Evolutionary conservation across 1,140 invertebrate species (phyloP), one percentile per base, ranked within the genome.

Genomic region (Monomorium pharaonis): DNA sequence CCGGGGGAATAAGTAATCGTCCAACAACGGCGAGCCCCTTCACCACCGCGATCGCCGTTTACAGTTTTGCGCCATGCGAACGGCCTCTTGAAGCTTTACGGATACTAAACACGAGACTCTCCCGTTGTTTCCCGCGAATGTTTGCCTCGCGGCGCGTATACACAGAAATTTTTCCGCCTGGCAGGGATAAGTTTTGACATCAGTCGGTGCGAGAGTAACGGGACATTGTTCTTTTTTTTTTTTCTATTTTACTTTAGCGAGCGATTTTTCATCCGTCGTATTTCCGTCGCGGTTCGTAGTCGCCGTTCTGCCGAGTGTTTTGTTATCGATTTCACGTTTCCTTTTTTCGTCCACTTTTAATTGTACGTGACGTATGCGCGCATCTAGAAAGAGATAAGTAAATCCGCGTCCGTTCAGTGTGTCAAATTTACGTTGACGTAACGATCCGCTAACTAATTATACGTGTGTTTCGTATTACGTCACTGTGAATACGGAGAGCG

Each of bases 51-150:
- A 90, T 89, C 74, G 74, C n/a, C 85, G 89, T 89, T 89, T 88
- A 89, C 75, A 89, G 86, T 85, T 89, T 89, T 85, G 88, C 88
- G 76, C 87, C 88, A 89, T 88, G 87, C 87, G 72, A 89, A 76
- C 74, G 72, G 72, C 83, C 60, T 72, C 75, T 89, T 16, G 24
- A 58, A 69, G 62, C 69, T 89, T 89, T 88, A 89, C 88, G 75
- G 88, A 88, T 76, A 86, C 69, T 63, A 83, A 85, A 86, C 88
- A 89, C 88, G 88, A 84, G 74, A 89, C 18, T 78, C 44, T 47
- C 60, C 67, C 24, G 27, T 44, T 9, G 47, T 63, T 63, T 47
- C 54, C 42, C 37, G 54, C 30, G 37, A n/a, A 21, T 58, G 54
- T 24, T n/a, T 47, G 27, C 49, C 10, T 72, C 60, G 63, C 63